Evolutionary conservation across 1,140 invertebrate species (phyloP), one percentile per base, ranked within the genome.

Genomic region (Solen grandis): DNA sequence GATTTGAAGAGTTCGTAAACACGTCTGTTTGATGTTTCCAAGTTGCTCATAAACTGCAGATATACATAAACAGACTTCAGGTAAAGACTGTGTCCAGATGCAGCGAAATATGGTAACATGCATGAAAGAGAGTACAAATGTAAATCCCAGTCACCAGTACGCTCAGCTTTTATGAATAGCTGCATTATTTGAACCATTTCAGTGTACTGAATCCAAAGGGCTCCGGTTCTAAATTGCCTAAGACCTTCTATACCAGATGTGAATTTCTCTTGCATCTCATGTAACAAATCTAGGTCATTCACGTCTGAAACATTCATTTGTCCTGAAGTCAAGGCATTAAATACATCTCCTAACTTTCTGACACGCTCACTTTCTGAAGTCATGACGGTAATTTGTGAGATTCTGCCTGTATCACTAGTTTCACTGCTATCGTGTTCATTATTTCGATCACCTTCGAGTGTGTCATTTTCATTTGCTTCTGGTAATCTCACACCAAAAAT

Each of bases 21-120:
- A 19, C 70, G 25, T 19, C 62, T 62, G 59, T 85, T 60, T 19
- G 57, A 31, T 36, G 19, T 13, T 22, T 65, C 14, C 19, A 82
- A 31, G 8, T 50, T 14, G 10, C 73, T 35, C 75, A 82, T 79
- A 14, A 54, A 57, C 57, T 75, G 57, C 31, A 84, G 54, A 55
- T 79, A 82, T 55, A 79, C 31, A n/a, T 75, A 50, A 1, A 38
- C 74, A 27, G 62, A 70, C 46, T 70, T 84, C 3, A 78, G n/a
- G 36, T 84, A 82, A 5, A 79, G 52, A 59, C 76, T 80, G 10
- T 85, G 72, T 3, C 36, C 65, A 16, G 79, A 63, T 8, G 92
- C 90, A 82, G 92, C 88, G 86, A 93, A 92, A 70, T 85, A 91
- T 16, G 91, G 91, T 10, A 93, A 74, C 86, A 93, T 93, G 79